Percentiles rank a stretch among this genome's conserved stretches.
These are phyloP conservation scores for Bombus affinis DNA, from an alignment of 1,140 invertebrate genomes.

Conservation along the genomic window DNA sequence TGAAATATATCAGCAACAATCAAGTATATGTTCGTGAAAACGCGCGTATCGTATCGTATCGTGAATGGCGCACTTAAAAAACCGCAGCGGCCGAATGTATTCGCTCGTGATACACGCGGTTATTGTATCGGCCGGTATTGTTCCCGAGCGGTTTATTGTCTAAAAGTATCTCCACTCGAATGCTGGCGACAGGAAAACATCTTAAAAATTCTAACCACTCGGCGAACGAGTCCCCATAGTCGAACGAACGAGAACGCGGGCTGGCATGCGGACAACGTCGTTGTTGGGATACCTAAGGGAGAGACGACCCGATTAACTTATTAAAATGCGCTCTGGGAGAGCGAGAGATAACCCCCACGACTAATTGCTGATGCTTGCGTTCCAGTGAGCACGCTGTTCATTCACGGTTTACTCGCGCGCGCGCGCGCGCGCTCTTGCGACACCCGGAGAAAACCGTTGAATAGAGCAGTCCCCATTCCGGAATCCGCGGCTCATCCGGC, in stretches of 20 bases:
- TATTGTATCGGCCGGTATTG: constrained; percentile 31
- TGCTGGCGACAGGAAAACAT: constrained; percentile 8
- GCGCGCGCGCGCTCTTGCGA: constrained; percentile 4
- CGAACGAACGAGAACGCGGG: background rate
- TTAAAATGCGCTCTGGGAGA: constrained; percentile 44
- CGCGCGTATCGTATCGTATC: background rate
- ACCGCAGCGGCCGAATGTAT: background rate
- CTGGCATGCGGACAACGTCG: constrained; percentile 34
- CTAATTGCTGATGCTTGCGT: constrained; percentile 62
- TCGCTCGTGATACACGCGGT: constrained; percentile 24
- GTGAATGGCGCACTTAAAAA: constrained; percentile 35
- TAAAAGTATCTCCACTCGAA: constrained; percentile 27
- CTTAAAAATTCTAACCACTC: constrained; percentile 36
- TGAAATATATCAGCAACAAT: constrained; percentile 12
- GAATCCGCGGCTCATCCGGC: constrained; percentile 72
- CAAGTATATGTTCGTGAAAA: background rate
- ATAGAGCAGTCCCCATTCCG: constrained; percentile 68
- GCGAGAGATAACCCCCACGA: constrained; percentile 44
- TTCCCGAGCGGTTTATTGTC: constrained; percentile 23
- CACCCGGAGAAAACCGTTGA: constrained; percentile 46
- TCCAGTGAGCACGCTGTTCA: background rate
- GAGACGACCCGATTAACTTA: constrained; percentile 51
- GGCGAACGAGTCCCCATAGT: background rate
- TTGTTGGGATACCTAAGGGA: background rate
- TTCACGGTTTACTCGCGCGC: background rate